A percentile compares a stretch with the other conserved stretches of the same genome.
Conservation (phyloP, 2,113 vertebrate species). For the Leucoraja erinaceus region DNA sequence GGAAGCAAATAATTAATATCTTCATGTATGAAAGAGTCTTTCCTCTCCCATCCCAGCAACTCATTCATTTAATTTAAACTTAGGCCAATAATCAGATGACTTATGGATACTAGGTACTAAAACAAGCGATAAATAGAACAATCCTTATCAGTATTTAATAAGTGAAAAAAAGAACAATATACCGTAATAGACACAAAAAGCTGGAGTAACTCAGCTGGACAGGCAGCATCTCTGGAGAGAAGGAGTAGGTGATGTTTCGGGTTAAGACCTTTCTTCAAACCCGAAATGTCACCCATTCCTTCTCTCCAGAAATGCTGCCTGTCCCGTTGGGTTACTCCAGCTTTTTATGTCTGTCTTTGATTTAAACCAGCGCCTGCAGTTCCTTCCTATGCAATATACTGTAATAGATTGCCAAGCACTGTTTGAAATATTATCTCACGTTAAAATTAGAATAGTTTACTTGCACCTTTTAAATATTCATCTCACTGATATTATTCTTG, state of each 20-base stretch:
- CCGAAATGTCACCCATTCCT: no score
- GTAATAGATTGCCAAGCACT: neutral
- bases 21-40: neutral
- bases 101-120: neutral
- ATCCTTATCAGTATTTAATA: neutral
- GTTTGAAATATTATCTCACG: neutral
- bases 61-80: neutral
- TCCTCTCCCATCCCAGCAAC: neutral
- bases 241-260: no score
- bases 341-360: no score
- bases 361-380: no score
- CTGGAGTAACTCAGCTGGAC: no score
- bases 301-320: no score
- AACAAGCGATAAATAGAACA: neutral
- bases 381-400: neutral
- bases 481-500: no score
- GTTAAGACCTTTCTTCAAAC: no score
- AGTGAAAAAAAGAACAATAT: neutral
- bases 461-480: no score
- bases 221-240: no score
- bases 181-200: neutral
- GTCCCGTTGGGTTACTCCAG: no score
- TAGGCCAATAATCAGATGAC: no score
- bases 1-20: neutral
- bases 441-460: neutral